Percentiles rank a stretch among this genome's conserved stretches.
phyloP scores from a whole-genome alignment of 2,888 invertebrate genomes.

The Idaea straminata region DNA sequence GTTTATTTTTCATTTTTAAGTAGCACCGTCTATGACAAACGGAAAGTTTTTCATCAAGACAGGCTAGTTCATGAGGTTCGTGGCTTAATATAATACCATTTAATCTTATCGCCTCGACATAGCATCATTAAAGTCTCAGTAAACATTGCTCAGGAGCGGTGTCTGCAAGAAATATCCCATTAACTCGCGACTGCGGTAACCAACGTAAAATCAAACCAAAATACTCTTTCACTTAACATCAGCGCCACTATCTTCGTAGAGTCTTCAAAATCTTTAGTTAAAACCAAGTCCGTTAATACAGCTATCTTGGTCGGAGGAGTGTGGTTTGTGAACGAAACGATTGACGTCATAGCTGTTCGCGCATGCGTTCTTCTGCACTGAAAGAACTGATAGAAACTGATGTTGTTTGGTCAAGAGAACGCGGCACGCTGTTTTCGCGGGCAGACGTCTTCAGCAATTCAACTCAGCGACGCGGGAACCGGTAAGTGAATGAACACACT shows the following conservation, averaged over 20 bases:
- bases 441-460: conserved; percentile 43
- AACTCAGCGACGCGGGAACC: conserved; percentile 56
- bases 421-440: conserved; percentile 55
- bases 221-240: conserved; percentile 43
- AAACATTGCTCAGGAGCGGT: conserved; percentile 23
- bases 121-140: conserved; percentile 7
- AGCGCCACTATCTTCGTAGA: neutral
- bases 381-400: conserved; percentile 12
- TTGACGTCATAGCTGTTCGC: conserved; percentile 68
- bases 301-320: conserved; percentile 27
- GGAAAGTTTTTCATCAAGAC: too few species aligned
- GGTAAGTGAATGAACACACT: conserved; percentile 50
- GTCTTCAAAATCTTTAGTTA: neutral
- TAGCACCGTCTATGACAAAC: too few species aligned
- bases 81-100: neutral
- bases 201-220: conserved; percentile 36
- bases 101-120: neutral
- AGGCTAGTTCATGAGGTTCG: too few species aligned
- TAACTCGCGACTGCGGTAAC: conserved; percentile 35
- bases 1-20: too few species aligned
- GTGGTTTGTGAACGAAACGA: conserved; percentile 73
- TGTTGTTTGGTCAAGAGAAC: conserved; percentile 36
- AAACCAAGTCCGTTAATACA: neutral
- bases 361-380: conserved; percentile 50
- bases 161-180: conserved; percentile 15